Evolutionary conservation across 2,113 vertebrate species (phyloP).

Genomic region (Natator depressus): DNA sequence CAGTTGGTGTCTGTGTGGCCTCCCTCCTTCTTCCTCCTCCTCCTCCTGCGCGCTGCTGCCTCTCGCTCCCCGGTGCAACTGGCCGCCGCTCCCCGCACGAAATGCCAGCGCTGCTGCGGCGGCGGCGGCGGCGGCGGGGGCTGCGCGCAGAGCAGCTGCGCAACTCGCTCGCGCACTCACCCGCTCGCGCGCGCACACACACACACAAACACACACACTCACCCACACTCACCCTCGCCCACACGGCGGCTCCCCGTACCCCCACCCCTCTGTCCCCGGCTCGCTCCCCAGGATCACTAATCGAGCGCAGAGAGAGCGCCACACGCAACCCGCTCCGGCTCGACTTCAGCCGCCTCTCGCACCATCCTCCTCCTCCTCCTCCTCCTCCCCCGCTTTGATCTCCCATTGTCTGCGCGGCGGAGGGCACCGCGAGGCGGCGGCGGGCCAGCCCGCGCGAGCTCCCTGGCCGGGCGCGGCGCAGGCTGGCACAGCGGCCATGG

Average conservation of each 20-base stretch:
- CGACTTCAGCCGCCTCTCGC: slow-evolving; percentile 5
- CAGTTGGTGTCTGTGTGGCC: slow-evolving; percentile 76
- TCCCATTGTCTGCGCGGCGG: slow-evolving; percentile 66
- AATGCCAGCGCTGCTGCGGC: slow-evolving; percentile 44
- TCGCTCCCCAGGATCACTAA: slow-evolving; percentile 63
- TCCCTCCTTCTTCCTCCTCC: slow-evolving; percentile 36
- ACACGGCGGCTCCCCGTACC: slow-evolving; percentile 24
- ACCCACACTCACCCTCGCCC: not conserved
- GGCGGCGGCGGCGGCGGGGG: slow-evolving; percentile 52
- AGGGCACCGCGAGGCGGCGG: slow-evolving; percentile 58
- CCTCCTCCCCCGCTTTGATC: slow-evolving; percentile 39
- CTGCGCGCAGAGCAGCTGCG: slow-evolving; percentile 81
- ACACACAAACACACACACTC: not conserved
- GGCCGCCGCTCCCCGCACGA: slow-evolving; percentile 54
- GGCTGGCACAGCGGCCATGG: not conserved
- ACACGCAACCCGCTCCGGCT: slow-evolving; percentile 16
- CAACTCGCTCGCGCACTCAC: slow-evolving; percentile 70
- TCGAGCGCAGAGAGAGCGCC: slow-evolving; percentile 62
- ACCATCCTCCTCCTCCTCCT: slow-evolving; percentile 34
- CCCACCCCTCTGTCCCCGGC: slow-evolving; percentile 45
- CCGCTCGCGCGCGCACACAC: slow-evolving; percentile 39
- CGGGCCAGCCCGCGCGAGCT: slow-evolving; percentile 29
- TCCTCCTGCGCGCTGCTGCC: slow-evolving; percentile 39
- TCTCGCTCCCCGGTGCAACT: slow-evolving; percentile 25
- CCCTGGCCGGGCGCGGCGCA: not conserved